Evolutionary conservation across 2,888 invertebrate species (phyloP), one percentile per base, ranked within the genome.

Genomic region (Drosophila niveifrons): DNA sequence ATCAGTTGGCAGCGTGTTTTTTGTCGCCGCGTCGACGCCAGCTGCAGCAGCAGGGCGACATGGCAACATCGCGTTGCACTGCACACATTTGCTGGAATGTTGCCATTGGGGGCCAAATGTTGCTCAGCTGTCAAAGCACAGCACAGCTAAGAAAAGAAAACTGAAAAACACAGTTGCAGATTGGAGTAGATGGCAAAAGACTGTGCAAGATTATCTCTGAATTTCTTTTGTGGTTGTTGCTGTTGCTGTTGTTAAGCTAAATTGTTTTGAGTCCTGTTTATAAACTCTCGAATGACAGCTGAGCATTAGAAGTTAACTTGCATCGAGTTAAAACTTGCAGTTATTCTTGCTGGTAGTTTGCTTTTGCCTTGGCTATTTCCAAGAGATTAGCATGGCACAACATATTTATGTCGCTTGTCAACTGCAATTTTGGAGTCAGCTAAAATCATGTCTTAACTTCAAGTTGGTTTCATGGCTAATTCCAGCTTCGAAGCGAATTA

Each of bases 1-100:
- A 85, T 89, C 80, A 84, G 48, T 83, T 75, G 85, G 85, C 85
- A 84, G 89, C 89, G 89, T 85, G 59, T 78, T 87, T 85, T 87
- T 88, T 81, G 84, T 86, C 78, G 78, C 72, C 87, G 81, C 82
- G 89, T 88, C 89, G 89, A 88, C 83, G 89, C 69, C 69, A 81
- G 82, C 69, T 79, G 82, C 88, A 75, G 89, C 78, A 83, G 61
- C 64, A 39, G 48, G 59, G 83, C 72, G 47, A 76, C 72, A 76
- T 59, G 48, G 75, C 73, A 76, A 78, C 80, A 84, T 64, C 52
- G 46, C 55, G 13, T 43, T 56, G 55, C 51, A 58, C 11, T 36
- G 36, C 52, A 29, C 6, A n/a, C n/a, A n/a, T 41, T 36, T 34
- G 29, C 43, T 36, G 36, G 44, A 56, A 62, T 63, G 63, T 61